Percentiles rank a stretch among this genome's conserved stretches.
These are phyloP conservation scores for Onychorhynchus coronatus DNA, from an alignment of 2,113 vertebrate species.

Conservation along the genomic window DNA sequence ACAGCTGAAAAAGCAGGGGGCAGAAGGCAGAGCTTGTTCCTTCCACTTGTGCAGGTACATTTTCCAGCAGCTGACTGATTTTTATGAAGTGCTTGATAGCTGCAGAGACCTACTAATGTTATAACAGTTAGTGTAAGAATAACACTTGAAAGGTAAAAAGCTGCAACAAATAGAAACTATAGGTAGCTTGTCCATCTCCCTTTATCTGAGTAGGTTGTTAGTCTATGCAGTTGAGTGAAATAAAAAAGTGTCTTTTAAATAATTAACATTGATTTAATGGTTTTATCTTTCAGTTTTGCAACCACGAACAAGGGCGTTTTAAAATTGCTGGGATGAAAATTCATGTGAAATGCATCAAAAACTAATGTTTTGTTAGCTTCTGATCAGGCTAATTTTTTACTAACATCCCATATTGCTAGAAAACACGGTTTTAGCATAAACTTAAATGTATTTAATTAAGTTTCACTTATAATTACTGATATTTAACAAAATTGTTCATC, in stretches of 20 bases:
- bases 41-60: background rate
- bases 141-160: background rate
- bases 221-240: background rate
- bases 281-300: background rate
- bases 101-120: background rate
- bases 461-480: background rate
- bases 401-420: background rate
- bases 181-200: background rate
- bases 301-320: background rate
- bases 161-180: background rate
- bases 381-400: background rate
- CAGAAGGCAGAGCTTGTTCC: background rate
- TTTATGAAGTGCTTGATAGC: background rate
- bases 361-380: background rate
- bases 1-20: background rate
- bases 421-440: background rate
- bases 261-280: background rate
- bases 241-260: background rate
- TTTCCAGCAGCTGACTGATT: background rate
- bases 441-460: background rate
- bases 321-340: background rate
- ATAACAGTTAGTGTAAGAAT: background rate
- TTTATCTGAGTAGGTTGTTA: background rate
- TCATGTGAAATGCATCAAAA: background rate
- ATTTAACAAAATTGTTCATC: fast-evolving